Conservation (phyloP, 64 coral and sea anemone species). For the Dendronephthya gigantea region DNA sequence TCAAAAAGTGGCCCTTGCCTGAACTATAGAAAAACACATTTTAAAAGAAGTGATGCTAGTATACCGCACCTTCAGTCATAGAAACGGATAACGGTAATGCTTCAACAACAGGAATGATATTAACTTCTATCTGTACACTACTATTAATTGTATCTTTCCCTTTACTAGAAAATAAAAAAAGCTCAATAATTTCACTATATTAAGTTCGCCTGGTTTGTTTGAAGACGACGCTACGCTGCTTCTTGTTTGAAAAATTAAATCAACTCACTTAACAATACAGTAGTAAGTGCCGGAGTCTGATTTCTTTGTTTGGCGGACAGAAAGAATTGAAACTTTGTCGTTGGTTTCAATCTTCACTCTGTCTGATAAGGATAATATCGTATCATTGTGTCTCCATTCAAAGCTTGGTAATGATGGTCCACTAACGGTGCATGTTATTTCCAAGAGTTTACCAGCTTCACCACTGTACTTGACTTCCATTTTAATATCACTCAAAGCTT, state of each 20-base stretch:
- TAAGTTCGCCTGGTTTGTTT: too few species aligned
- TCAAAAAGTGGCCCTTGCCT: too few species aligned
- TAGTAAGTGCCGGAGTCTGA: background rate
- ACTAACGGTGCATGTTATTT: background rate
- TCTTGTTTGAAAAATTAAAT: background rate
- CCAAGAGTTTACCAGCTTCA: background rate
- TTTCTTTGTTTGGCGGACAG: background rate
- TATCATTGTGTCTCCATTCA: background rate
- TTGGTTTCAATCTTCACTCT: background rate
- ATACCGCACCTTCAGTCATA: background rate
- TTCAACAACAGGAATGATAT: background rate
- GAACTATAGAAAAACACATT: too few species aligned
- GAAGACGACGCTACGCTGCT: too few species aligned
- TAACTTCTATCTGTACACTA: background rate
- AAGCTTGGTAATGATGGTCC: background rate
- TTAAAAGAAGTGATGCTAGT: too few species aligned
- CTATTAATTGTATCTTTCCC: background rate
- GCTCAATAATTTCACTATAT: too few species aligned
- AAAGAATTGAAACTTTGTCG: background rate
- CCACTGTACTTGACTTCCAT: background rate
- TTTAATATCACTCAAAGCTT: background rate
- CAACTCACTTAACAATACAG: background rate
- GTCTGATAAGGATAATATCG: background rate
- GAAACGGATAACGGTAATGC: background rate
- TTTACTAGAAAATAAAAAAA: background rate